These are phyloP conservation scores for Halcyon malimbica DNA, from an alignment of 2,113 vertebrate species.

Conservation along the genomic window DNA sequence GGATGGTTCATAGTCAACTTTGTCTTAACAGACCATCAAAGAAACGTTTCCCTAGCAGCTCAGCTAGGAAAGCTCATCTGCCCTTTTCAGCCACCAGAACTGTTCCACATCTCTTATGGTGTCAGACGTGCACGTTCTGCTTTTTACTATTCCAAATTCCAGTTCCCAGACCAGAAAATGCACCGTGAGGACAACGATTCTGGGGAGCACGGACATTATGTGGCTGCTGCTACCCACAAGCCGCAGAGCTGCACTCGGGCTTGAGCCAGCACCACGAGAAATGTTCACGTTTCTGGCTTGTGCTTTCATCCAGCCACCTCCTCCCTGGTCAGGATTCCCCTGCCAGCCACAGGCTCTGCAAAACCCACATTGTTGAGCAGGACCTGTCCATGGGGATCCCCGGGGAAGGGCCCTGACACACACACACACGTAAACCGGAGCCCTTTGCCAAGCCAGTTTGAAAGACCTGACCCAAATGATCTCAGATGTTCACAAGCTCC, in stretches of 20 bases:
- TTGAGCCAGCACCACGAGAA: neutral
- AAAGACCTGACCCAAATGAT: neutral
- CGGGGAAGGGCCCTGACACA: neutral
- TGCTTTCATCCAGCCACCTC: neutral
- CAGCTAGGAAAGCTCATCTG: neutral
- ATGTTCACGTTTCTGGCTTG: fast-evolving
- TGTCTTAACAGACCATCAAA: neutral
- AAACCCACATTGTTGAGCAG: neutral
- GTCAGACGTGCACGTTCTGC: neutral
- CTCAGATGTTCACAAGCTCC: neutral
- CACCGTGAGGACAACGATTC: neutral
- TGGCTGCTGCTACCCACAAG: neutral
- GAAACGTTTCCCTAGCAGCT: neutral
- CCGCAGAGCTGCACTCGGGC: neutral
- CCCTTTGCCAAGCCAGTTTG: neutral
- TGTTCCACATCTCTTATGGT: neutral
- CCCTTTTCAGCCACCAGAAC: neutral
- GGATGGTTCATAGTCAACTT: neutral
- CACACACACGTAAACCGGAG: neutral
- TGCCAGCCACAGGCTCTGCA: neutral
- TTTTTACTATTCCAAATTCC: neutral
- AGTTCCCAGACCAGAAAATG: neutral
- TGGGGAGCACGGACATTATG: fast-evolving
- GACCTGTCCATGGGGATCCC: neutral
- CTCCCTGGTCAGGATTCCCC: neutral